These are phyloP conservation scores for Mimumesa dahlbomi DNA, from an alignment of 2,888 invertebrate genomes.

Conservation along the genomic window DNA sequence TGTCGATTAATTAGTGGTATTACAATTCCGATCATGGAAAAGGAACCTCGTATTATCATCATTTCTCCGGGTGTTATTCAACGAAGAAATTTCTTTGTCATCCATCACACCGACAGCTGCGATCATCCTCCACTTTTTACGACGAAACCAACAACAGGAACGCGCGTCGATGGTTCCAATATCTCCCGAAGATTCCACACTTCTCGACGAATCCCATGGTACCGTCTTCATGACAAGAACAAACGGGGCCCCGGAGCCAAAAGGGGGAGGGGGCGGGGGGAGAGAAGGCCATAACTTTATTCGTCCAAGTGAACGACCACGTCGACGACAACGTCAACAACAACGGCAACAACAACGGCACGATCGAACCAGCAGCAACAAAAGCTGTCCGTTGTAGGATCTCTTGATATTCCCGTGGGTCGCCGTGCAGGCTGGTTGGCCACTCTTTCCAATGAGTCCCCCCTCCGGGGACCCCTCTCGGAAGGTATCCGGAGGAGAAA, in stretches of 20 bases:
- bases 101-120: constrained; percentile 28
- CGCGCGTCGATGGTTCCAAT: constrained; percentile 26
- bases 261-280: constrained; percentile 27
- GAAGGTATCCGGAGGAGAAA: constrained; percentile 25
- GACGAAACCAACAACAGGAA: constrained; percentile 13
- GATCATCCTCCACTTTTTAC: constrained; percentile 23
- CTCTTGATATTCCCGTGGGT: constrained; percentile 74
- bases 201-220: constrained; percentile 8
- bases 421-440: constrained; percentile 74
- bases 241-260: too few species aligned
- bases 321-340: constrained; percentile 45
- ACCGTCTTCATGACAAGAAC: constrained; percentile 41
- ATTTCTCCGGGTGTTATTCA: background rate
- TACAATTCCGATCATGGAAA: too few species aligned
- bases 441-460: constrained; percentile 36
- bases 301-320: constrained; percentile 52
- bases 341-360: constrained; percentile 32
- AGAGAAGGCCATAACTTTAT: constrained; percentile 68
- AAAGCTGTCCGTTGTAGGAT: constrained; percentile 57
- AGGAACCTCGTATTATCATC: background rate
- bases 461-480: constrained; percentile 23
- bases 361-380: background rate
- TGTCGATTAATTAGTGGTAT: too few species aligned
- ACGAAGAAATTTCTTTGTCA: constrained; percentile 24
- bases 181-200: constrained; percentile 8